A percentile compares a stretch with the other conserved stretches of the same genome.
phyloP scores from a whole-genome alignment of 2,113 vertebrate species.

The Aplodontia rufa region DNA sequence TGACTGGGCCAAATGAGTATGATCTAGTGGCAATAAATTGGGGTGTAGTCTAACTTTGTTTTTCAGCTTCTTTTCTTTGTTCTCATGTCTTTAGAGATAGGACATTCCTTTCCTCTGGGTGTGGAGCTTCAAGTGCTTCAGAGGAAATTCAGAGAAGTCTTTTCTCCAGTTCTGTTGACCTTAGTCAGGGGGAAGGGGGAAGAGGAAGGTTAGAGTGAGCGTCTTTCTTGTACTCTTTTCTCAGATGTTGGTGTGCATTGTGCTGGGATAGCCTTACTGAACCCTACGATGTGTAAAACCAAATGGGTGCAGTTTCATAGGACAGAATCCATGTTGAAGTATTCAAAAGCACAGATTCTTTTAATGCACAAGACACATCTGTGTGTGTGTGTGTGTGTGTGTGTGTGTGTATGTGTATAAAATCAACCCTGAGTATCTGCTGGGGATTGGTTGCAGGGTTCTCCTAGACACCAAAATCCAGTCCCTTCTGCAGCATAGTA shows the following conservation, averaged over 20 bases:
- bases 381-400: no score
- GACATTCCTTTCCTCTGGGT: neutral
- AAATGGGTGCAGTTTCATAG: neutral
- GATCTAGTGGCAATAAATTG: neutral
- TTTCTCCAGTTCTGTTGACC: neutral
- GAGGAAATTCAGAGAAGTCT: neutral
- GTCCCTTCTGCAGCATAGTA: no score
- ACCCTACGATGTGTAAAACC: neutral
- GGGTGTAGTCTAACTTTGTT: fast-evolving
- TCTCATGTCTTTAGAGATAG: neutral
- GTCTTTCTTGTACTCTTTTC: neutral
- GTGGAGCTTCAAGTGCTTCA: neutral
- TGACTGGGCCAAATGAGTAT: neutral
- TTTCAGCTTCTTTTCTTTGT: neutral
- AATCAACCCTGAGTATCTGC: neutral
- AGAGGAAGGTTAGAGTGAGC: neutral
- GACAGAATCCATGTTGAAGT: neutral
- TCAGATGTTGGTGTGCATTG: neutral
- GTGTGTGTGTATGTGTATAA: no score
- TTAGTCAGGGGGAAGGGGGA: fast-evolving
- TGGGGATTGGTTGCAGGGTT: neutral
- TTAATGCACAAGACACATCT: neutral
- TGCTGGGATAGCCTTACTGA: neutral
- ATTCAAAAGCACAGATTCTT: neutral
- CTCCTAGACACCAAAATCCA: neutral